These are phyloP conservation scores for Tridacna gigas DNA, from an alignment of 2,888 invertebrate species.

Conservation along the genomic window DNA sequence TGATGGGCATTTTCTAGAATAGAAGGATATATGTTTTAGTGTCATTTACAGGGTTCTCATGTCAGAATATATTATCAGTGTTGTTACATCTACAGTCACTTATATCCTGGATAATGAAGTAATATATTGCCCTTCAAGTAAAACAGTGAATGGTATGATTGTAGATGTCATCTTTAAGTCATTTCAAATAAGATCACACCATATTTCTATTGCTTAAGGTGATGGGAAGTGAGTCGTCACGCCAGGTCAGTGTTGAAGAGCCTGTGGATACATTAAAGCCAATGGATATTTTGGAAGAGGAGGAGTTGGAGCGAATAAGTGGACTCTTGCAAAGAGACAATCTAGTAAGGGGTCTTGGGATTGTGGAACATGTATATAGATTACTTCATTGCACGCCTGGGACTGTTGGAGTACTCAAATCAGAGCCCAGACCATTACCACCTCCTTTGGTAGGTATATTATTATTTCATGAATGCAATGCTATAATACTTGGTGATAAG, in stretches of 20 bases:
- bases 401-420: constrained; percentile 80
- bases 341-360: constrained; percentile 84
- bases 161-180: no score
- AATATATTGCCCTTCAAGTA: no score
- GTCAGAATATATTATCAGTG: no score
- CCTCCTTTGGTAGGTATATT: constrained; percentile 71
- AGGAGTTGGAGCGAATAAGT: constrained; percentile 84
- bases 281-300: constrained; percentile 83
- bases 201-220: constrained; percentile 30
- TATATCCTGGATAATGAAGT: no score
- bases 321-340: constrained; percentile 84
- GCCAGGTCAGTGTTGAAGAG: constrained; percentile 69
- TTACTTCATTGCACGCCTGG: constrained; percentile 83
- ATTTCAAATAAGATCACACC: no score
- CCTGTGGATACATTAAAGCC: constrained; percentile 82
- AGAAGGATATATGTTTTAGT: no score
- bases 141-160: no score
- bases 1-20: no score
- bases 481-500: no score
- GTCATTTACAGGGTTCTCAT: no score
- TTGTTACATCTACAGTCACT: no score
- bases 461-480: neutral
- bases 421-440: constrained; percentile 73
- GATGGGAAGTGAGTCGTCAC: constrained; percentile 61
- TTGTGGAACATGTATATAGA: constrained; percentile 84